Conservation (phyloP, 2,113 vertebrate species). For the Aix galericulata region DNA sequence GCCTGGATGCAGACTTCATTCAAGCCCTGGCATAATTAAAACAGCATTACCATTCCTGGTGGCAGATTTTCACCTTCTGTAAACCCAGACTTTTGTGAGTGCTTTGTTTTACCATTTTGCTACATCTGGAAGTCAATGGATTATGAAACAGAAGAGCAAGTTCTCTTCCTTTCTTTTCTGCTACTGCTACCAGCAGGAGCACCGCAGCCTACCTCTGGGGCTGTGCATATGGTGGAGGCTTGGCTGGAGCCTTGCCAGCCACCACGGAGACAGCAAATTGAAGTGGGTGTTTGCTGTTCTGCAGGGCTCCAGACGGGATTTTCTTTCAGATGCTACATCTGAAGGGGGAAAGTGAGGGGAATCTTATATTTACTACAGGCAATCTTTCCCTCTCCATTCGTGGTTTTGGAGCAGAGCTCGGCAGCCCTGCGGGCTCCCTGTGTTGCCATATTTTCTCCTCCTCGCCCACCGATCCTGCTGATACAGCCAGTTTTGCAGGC, state of each 20-base stretch:
- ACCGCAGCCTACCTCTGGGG: neutral
- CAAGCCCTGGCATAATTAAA: slow-evolving; percentile 77
- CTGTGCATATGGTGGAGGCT: neutral
- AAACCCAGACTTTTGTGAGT: slow-evolving; percentile 29
- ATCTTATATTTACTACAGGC: neutral
- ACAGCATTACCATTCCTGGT: slow-evolving; percentile 65
- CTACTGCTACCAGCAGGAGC: neutral
- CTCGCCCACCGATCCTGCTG: neutral
- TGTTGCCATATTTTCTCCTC: neutral
- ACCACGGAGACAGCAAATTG: neutral
- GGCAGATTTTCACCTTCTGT: slow-evolving; percentile 49
- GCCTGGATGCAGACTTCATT: slow-evolving; percentile 58
- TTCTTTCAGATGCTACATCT: neutral
- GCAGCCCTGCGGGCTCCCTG: neutral
- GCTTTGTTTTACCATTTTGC: slow-evolving; percentile 45
- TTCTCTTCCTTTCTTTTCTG: neutral
- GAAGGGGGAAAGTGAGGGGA: neutral
- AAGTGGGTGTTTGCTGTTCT: neutral
- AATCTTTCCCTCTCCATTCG: neutral
- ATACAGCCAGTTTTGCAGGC: neutral
- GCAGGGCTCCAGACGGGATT: neutral
- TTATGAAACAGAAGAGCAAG: neutral
- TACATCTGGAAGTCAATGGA: slow-evolving; percentile 12
- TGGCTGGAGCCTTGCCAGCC: neutral
- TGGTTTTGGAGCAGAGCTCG: neutral